phyloP scores from a whole-genome alignment of 2,113 vertebrate genomes.

The Blennius ocellaris region DNA sequence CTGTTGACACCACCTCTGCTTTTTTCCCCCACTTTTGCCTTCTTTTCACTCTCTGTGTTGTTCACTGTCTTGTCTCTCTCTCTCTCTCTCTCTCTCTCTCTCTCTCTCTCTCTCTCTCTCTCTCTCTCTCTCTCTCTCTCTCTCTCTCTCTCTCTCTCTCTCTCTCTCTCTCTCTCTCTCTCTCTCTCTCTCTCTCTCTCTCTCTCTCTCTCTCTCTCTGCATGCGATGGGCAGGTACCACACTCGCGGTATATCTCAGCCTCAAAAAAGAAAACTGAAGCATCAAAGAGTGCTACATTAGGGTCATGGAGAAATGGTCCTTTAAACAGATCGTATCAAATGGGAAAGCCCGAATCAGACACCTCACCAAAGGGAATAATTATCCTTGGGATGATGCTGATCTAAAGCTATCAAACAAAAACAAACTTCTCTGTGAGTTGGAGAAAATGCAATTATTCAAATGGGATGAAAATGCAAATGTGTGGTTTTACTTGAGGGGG shows the following conservation, averaged over 20 bases:
- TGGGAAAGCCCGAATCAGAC: constrained; percentile 43
- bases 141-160: constrained; percentile 4
- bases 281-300: constrained; percentile 22
- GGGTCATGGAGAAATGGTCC: constrained; percentile 41
- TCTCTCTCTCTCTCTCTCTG: constrained; percentile 2
- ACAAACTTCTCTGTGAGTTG: constrained; percentile 52
- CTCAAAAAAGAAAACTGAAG: constrained; percentile 22
- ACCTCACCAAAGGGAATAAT: constrained; percentile 68
- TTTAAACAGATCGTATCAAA: constrained; percentile 56
- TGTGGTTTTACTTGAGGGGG: constrained; percentile 16
- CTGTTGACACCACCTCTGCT: constrained; percentile 50
- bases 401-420: constrained; percentile 71
- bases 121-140: constrained; percentile 8
- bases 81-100: constrained; percentile 5
- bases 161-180: constrained; percentile 4
- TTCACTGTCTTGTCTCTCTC: constrained; percentile 3
- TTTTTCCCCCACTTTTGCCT: background rate
- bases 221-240: constrained; percentile 34
- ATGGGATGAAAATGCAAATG: constrained; percentile 70
- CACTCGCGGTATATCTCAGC: constrained; percentile 22
- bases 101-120: constrained; percentile 1
- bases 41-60: constrained; percentile 17
- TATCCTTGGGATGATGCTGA: constrained; percentile 53
- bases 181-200: constrained; percentile 6
- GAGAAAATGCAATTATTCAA: constrained; percentile 71